phyloP scores from a whole-genome alignment of 2,888 invertebrate species.

The Drosophila kokeensis region DNA sequence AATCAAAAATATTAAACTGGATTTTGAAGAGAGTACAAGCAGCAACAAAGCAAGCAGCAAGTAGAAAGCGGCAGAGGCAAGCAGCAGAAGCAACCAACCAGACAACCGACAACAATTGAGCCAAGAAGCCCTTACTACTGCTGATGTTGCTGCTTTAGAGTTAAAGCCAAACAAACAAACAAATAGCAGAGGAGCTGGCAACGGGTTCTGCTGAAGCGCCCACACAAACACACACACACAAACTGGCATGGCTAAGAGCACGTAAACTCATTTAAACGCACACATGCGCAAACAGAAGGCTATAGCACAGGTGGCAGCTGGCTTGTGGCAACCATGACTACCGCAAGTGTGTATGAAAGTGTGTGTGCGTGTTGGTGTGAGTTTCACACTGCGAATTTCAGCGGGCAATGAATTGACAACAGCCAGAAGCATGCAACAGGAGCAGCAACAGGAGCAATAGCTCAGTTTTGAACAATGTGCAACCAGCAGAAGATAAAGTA shows the following conservation, averaged over 20 bases:
- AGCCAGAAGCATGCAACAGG: slow-evolving; percentile 15
- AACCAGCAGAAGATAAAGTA: slow-evolving; percentile 30
- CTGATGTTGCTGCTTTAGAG: slow-evolving; percentile 13
- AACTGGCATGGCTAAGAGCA: slow-evolving; percentile 25
- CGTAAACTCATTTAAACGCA: slow-evolving; percentile 61
- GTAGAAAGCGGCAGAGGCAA: slow-evolving; percentile 15
- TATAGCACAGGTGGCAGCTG: slow-evolving; percentile 10
- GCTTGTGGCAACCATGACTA: slow-evolving; percentile 46
- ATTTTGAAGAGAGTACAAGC: slow-evolving; percentile 62
- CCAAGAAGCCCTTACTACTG: slow-evolving; percentile 10
- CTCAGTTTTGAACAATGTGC: slow-evolving; percentile 37
- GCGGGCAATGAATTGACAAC: slow-evolving; percentile 49
- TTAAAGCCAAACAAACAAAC: slow-evolving; percentile 68
- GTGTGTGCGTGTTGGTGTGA: slow-evolving; percentile 10
- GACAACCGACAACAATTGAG: slow-evolving; percentile 55
- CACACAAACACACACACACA: slow-evolving; percentile 10
- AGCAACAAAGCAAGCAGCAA: slow-evolving; percentile 5
- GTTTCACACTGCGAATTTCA: slow-evolving; percentile 41
- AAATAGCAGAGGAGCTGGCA: slow-evolving; percentile 39
- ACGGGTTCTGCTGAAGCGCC: slow-evolving; percentile 32
- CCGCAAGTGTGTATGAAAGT: slow-evolving; percentile 8
- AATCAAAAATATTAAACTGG: slow-evolving; percentile 76
- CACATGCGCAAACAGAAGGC: slow-evolving; percentile 24
- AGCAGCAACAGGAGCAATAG: slow-evolving; percentile 27
- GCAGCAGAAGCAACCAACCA: slow-evolving; percentile 35